Conservation (phyloP, 2,888 invertebrate genomes). For the Chalcosyrphus nemorum region DNA sequence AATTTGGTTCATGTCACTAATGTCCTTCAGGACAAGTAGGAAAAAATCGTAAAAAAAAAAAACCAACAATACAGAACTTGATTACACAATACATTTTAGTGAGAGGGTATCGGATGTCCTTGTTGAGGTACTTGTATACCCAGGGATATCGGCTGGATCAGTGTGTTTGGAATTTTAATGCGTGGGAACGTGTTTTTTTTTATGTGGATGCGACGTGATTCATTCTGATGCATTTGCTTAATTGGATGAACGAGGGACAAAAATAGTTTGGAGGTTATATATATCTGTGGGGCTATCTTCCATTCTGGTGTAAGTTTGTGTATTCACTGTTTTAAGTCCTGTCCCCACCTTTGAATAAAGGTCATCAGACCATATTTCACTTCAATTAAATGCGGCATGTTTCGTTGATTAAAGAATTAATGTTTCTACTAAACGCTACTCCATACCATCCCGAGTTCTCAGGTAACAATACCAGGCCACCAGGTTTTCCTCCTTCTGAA, state of each 20-base stretch:
- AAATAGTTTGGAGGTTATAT: too few species aligned
- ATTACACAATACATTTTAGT: conserved; percentile 12
- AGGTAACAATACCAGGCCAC: too few species aligned
- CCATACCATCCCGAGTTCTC: neutral
- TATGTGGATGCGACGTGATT: neutral
- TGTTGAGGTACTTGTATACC: neutral
- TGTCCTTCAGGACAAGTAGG: neutral
- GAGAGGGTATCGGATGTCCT: neutral
- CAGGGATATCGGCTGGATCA: neutral
- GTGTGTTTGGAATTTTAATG: neutral
- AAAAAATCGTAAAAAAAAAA: neutral
- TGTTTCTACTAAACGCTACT: neutral
- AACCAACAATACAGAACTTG: conserved; percentile 1
- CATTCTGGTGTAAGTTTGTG: too few species aligned
- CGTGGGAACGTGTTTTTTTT: neutral
- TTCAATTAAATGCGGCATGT: too few species aligned
- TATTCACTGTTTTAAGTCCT: too few species aligned
- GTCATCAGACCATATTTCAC: too few species aligned
- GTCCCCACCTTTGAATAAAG: too few species aligned
- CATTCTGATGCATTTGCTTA: neutral
- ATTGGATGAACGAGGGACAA: neutral
- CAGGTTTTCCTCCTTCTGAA: neutral
- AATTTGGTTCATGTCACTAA: neutral
- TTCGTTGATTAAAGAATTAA: too few species aligned
- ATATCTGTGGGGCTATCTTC: too few species aligned